A percentile compares a stretch with the other conserved stretches of the same genome.
phyloP scores from a whole-genome alignment of 2,113 vertebrate species.

The Myocastor coypus region DNA sequence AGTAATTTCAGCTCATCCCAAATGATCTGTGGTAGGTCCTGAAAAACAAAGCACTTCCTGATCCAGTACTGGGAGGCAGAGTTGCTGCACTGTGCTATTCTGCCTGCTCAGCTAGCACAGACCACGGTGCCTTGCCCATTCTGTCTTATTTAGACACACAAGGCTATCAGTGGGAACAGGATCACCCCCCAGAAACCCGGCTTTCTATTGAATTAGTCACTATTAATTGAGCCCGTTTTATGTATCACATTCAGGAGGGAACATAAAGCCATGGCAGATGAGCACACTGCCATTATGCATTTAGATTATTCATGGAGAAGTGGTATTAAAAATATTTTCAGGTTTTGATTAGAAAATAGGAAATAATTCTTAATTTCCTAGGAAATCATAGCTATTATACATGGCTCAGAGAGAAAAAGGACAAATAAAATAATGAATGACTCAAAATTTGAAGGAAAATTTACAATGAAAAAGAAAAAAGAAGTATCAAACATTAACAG shows the following conservation, averaged over 20 bases:
- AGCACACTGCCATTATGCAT: neutral
- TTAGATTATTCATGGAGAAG: neutral
- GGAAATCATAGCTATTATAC: neutral
- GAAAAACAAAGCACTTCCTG: neutral
- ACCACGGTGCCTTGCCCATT: neutral
- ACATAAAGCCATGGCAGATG: neutral
- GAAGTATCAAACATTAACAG: neutral
- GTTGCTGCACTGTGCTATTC: neutral
- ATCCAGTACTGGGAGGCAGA: neutral
- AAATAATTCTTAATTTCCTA: neutral
- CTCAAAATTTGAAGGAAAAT: neutral
- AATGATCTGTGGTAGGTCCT: neutral
- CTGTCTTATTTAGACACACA: neutral
- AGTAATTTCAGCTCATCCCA: neutral
- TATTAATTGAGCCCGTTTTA: neutral
- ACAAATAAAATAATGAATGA: slow-evolving; percentile 30
- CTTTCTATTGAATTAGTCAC: neutral
- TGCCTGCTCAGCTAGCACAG: neutral
- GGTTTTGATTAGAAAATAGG: neutral
- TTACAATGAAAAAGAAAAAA: slow-evolving; percentile 44
- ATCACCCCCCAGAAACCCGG: neutral
- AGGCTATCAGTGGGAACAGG: neutral
- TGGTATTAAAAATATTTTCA: slow-evolving; percentile 2
- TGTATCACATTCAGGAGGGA: neutral
- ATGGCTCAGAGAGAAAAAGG: neutral